Conservation (phyloP, 2,113 vertebrate species). For the Pedetes capensis region DNA sequence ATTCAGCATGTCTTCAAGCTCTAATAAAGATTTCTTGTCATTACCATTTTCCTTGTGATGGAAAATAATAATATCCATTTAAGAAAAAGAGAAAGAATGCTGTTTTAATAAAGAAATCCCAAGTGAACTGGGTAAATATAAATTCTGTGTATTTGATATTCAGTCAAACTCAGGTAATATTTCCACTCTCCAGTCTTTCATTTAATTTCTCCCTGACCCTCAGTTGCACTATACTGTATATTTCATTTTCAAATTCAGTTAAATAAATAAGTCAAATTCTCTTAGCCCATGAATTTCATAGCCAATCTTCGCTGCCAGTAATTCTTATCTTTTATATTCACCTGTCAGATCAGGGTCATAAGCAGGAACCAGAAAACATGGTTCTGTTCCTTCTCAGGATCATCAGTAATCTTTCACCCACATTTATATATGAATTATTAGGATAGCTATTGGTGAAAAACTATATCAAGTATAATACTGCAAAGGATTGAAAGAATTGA, state of each 20-base stretch:
- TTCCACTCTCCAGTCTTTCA: slow-evolving; percentile 41
- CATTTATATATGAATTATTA: slow-evolving; percentile 58
- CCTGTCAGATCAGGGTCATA: slow-evolving; percentile 58
- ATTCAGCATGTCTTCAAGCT: neutral
- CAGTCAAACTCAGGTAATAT: slow-evolving; percentile 48
- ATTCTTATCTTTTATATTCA: slow-evolving; percentile 63
- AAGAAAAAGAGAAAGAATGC: neutral
- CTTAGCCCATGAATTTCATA: slow-evolving; percentile 61
- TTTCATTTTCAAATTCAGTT: slow-evolving; percentile 69
- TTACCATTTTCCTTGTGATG: neutral
- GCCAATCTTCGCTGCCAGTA: slow-evolving; percentile 53
- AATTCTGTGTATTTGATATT: slow-evolving; percentile 49
- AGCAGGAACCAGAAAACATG: slow-evolving; percentile 7
- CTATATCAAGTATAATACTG: neutral
- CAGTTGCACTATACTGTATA: slow-evolving; percentile 63
- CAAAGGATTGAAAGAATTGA: slow-evolving; percentile 19
- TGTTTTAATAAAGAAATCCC: slow-evolving; percentile 45
- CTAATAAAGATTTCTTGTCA: neutral
- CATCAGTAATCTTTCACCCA: slow-evolving; percentile 44
- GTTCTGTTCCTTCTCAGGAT: neutral
- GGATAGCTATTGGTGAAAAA: neutral
- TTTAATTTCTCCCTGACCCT: slow-evolving; percentile 68
- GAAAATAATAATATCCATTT: slow-evolving; percentile 23
- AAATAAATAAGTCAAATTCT: slow-evolving; percentile 71
- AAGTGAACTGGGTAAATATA: slow-evolving; percentile 31